Evolutionary conservation across 1,140 invertebrate species (phyloP), one percentile per base, ranked within the genome.

Genomic region (Andrena cerasifolii): DNA sequence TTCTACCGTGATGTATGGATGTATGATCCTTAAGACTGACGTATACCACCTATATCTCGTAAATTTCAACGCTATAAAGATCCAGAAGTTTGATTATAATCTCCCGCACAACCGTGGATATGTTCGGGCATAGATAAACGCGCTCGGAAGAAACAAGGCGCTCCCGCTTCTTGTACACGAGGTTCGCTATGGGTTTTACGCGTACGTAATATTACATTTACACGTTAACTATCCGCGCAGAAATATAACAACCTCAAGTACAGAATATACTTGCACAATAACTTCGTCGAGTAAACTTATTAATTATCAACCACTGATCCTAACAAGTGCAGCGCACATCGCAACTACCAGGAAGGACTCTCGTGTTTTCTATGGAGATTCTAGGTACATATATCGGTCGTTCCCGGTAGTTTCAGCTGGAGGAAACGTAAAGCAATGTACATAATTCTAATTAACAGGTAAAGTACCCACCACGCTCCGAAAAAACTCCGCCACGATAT

Each of bases 1-100:
- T 45, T 65, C 47, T 76, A 68, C 68, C 43, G 18, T 6, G 14
- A 54, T 26, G n/a, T 28, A 24, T 68, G 63, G 26, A 58, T 26
- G n/a, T 40, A 33, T 58, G 63, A 53, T 54, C 5, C n/a, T 70
- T 36, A 28, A 8, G 18, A 36, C 7, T 43, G 7, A 31, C 1
- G 33, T 18, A 40, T 49, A n/a, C n/a, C n/a, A n/a, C n/a, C n/a
- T n/a, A 53, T 51, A 45, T 74, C 21, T 51, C 40, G n/a, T 53
- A 31, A 49, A 70, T 58, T 73, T 72, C 14, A 68, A 66, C 18
- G 45, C 74, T 78, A 85, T 26, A 82, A 82, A 76, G 53, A 68
- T 68, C 18, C 10, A 76, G n/a, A 58, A 71, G 76, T 86, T 86
- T 84, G 75, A 86, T 86, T 79, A 83, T 71, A 77, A 77, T 65